Evolutionary conservation across 1,140 invertebrate genomes (phyloP), one percentile per base, ranked within the genome.

Genomic region (Prorops nasuta): DNA sequence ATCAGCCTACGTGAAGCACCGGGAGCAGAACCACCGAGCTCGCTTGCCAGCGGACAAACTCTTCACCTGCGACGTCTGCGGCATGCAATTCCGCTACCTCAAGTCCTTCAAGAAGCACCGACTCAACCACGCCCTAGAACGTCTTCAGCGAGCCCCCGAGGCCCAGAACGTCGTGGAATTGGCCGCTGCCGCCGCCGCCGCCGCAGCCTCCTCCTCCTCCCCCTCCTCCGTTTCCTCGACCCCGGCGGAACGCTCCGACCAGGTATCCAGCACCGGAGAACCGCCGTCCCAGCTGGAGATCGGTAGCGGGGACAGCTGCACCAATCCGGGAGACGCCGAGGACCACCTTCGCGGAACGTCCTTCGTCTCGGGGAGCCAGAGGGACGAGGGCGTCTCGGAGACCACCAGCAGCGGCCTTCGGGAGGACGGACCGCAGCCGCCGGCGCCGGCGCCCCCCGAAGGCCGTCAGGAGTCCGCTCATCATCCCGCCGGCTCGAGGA

Each of bases 91-190:
- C 67, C 63, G 75, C 49, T 92, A 91, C 69, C 80, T 92, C 16
- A 92, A 92, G 67, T 92, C 90, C 0, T 93, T 93, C 70, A 91
- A 92, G 70, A 92, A 93, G 71, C 91, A 92, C 64, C 81, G 90
- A 10, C 78, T 92, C 16, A 94, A 94, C 64, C 91, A 94, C 64
- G 88, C 90, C 1, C 67, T 92, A 2, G 90, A 92, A 65, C 83
- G 88, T 41, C 76, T 91, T 9, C 90, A 91, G 32, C 49, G 73
- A 0, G 60, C 56, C 0, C 64, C 71, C 3, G 64, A 67, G 9
- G 45, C 53, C 0, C 59, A 60, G 58, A 81, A 67, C 49, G 69
- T 56, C 12, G 32, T 57, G 24, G 38, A 38, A 0, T 61, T 66
- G n/a, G 55, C 62, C 19, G 16, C 56, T 15, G 39, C 72, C 41